A percentile compares a stretch with the other conserved stretches of the same genome.
Conservation (phyloP, 2,888 invertebrate species). For the Scaptomyza reducta region DNA sequence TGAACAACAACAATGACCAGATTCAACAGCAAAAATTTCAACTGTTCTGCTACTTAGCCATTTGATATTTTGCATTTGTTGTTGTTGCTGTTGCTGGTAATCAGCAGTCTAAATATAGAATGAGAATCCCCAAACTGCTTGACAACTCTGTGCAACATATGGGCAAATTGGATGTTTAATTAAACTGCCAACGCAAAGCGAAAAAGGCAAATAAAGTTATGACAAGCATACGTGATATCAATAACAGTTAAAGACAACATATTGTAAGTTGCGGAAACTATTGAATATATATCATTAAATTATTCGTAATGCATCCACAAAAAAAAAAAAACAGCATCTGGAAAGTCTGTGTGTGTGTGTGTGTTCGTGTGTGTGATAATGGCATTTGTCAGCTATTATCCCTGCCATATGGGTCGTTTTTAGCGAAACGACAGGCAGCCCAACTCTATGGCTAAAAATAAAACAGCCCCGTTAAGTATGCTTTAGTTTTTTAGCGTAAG, state of each 20-base stretch:
- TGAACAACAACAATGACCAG: constrained; percentile 25
- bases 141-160: constrained; percentile 44
- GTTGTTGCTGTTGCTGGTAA: constrained; percentile 41
- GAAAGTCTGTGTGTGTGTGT: not conserved
- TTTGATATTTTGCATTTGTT: constrained; percentile 44
- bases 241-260: constrained; percentile 23
- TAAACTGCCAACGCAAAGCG: constrained; percentile 25
- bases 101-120: constrained; percentile 63
- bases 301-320: not conserved
- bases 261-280: constrained; percentile 39
- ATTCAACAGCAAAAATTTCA: constrained; percentile 11
- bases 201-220: not conserved
- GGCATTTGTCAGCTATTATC: constrained; percentile 6
- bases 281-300: constrained; percentile 1
- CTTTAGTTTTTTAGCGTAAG: constrained; percentile 35
- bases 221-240: constrained; percentile 31
- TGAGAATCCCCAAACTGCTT: constrained; percentile 23
- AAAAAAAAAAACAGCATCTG: constrained; percentile 3
- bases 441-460: constrained; percentile 4
- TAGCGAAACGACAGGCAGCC: not conserved
- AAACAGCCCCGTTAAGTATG: constrained; percentile 55
- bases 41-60: constrained; percentile 27
- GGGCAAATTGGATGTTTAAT: constrained; percentile 40
- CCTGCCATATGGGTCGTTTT: constrained; percentile 58
- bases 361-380: not conserved